Evolutionary conservation across 2,113 vertebrate genomes (phyloP).

Genomic region (Circaetus gallicus): DNA sequence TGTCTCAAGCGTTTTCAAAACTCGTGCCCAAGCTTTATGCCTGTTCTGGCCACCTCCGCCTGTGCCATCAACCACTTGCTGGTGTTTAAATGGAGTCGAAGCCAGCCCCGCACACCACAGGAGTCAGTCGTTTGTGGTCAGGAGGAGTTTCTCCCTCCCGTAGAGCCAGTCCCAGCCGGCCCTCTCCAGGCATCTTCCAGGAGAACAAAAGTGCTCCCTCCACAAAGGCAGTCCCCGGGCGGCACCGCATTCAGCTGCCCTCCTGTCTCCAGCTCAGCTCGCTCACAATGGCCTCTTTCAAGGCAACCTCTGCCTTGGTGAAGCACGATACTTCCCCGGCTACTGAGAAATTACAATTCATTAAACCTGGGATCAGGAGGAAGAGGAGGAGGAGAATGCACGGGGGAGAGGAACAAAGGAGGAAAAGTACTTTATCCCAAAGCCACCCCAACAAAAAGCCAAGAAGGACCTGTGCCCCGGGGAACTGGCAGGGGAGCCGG

Average conservation of each 20-base stretch:
- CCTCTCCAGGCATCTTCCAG: not conserved
- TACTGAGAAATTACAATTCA: not conserved
- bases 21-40: not conserved
- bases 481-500: not conserved
- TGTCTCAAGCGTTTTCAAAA: not conserved
- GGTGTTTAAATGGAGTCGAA: not conserved
- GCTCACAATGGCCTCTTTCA: conserved; percentile 60
- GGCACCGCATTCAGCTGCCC: not conserved
- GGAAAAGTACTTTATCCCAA: not conserved
- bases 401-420: not conserved
- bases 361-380: conserved; percentile 18
- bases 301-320: not conserved
- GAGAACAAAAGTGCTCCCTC: conserved; percentile 45
- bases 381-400: not conserved
- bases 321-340: not conserved
- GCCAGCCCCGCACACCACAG: not conserved
- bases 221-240: conserved; percentile 26
- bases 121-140: not conserved
- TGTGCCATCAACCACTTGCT: not conserved
- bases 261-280: not conserved
- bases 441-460: not conserved
- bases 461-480: not conserved
- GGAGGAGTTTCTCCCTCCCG: not conserved
- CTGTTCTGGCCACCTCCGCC: not conserved
- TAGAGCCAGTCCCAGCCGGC: not conserved